Conservation (phyloP, 2,113 vertebrate species). For the Strix uralensis region DNA sequence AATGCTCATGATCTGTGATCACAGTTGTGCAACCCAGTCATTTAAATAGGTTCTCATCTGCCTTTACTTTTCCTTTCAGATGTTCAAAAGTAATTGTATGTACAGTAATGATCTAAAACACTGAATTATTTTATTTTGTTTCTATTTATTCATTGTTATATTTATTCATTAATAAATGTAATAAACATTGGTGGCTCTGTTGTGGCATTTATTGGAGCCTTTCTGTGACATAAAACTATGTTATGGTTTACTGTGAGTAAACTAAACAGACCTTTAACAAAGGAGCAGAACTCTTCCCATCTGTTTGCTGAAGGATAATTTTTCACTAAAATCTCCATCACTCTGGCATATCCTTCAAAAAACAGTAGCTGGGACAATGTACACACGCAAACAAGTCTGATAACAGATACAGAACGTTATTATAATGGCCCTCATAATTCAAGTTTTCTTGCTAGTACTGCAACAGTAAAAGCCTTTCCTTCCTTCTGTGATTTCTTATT, state of each 20-base stretch:
- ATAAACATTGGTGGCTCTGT: not conserved
- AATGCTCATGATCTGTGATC: not conserved
- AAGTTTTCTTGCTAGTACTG: not conserved
- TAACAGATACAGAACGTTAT: not conserved
- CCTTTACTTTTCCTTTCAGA: not conserved
- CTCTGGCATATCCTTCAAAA: not conserved
- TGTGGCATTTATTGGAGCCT: not conserved
- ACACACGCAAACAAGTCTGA: not conserved
- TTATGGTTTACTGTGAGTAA: not conserved
- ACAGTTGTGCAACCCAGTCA: not conserved
- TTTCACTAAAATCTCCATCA: not conserved
- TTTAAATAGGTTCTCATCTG: not conserved
- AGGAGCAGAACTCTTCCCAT: not conserved
- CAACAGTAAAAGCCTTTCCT: not conserved
- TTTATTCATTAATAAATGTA: not conserved
- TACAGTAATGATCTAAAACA: not conserved
- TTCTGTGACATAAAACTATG: not conserved
- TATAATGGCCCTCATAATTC: not conserved
- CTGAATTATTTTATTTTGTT: not conserved
- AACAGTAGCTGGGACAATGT: not conserved
- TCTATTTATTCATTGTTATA: not conserved
- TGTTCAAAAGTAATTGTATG: not conserved
- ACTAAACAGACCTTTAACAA: not conserved
- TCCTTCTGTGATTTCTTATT: not conserved
- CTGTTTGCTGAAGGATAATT: not conserved